phyloP scores from a whole-genome alignment of 2,797 vertebrate species.

The Leucoraja ocellata region DNA sequence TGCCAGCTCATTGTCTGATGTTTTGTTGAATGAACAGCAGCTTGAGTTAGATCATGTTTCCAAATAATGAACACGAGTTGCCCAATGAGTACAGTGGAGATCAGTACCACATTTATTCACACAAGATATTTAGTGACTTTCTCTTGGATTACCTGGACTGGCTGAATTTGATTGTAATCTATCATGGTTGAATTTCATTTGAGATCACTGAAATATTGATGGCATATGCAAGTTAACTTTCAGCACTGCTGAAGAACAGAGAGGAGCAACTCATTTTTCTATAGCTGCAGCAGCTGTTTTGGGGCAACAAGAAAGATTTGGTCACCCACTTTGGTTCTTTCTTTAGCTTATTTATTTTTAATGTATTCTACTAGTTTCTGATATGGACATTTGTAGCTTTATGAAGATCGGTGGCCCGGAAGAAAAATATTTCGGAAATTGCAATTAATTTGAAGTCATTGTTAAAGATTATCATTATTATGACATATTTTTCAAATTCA shows the following conservation, averaged over 20 bases:
- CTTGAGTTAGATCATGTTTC: slow-evolving; percentile 15
- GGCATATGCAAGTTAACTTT: background rate
- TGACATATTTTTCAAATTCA: too few species aligned
- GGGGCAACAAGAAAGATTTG: background rate
- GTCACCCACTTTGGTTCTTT: background rate
- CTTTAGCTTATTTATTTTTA: background rate
- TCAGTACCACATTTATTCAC: background rate
- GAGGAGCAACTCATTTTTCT: background rate
- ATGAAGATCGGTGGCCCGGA: background rate
- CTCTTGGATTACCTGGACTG: background rate
- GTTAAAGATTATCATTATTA: too few species aligned
- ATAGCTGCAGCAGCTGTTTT: background rate
- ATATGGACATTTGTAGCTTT: background rate
- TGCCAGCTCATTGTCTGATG: slow-evolving; percentile 15
- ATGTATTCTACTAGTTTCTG: background rate
- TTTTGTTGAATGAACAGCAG: slow-evolving; percentile 26
- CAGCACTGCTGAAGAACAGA: background rate
- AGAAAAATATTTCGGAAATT: too few species aligned
- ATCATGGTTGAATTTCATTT: background rate
- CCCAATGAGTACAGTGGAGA: background rate
- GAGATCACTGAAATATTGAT: background rate
- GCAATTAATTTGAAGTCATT: too few species aligned
- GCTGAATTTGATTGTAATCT: background rate
- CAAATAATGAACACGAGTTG: background rate
- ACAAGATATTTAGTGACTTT: background rate